These are phyloP conservation scores for Brachyrhaphis roseni DNA, from an alignment of 2,797 vertebrate species.

Conservation along the genomic window DNA sequence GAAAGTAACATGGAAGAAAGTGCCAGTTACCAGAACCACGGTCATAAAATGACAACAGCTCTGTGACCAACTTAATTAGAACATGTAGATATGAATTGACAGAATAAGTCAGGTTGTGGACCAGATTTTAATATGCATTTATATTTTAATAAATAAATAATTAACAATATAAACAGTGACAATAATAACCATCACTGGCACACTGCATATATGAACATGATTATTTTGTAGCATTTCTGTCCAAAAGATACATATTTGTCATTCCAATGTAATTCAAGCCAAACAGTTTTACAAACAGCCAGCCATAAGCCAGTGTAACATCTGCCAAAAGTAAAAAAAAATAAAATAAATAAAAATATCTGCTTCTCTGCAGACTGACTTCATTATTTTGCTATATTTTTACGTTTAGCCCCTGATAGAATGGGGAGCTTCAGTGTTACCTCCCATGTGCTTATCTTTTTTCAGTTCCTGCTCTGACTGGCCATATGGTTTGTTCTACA, in stretches of 20 bases:
- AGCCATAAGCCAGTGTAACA: background rate
- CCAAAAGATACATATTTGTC: background rate
- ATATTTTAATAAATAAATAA: background rate
- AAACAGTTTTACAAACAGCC: background rate
- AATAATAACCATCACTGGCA: background rate
- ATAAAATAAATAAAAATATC: too few species aligned
- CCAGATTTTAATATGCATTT: background rate
- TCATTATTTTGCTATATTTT: background rate
- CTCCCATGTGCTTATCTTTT: slow-evolving; percentile 8
- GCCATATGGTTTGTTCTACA: background rate
- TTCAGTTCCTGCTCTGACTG: background rate
- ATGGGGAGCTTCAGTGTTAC: too few species aligned
- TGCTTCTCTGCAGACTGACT: background rate
- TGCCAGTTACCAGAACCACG: too few species aligned
- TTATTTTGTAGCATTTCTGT: background rate
- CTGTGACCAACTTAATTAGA: too few species aligned
- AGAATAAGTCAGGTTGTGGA: too few species aligned
- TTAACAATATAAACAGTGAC: background rate
- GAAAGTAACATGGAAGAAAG: too few species aligned
- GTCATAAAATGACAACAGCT: too few species aligned
- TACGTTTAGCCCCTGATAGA: background rate
- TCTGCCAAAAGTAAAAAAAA: background rate
- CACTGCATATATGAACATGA: background rate
- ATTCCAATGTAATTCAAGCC: background rate
- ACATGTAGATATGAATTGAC: too few species aligned